phyloP scores from a whole-genome alignment of 2,797 vertebrate genomes.

The Pogoniulus pusillus region DNA sequence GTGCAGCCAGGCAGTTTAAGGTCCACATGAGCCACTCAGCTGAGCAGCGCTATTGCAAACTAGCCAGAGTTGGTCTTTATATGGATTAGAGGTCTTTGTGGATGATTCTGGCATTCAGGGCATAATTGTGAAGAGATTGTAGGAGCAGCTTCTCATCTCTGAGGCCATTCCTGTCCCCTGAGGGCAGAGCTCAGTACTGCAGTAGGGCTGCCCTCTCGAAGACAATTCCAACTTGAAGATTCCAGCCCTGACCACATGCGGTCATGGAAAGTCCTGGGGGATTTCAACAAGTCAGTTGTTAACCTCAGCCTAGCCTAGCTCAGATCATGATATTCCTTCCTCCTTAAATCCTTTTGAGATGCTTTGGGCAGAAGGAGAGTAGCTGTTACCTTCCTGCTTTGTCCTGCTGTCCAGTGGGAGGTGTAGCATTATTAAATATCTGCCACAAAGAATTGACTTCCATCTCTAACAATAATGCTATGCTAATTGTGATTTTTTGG shows the following conservation, averaged over 20 bases:
- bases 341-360: background rate
- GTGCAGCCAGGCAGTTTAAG: background rate
- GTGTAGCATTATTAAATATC: background rate
- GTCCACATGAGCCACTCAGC: background rate
- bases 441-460: background rate
- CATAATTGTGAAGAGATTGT: background rate
- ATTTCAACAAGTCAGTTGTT: background rate
- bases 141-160: background rate
- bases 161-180: background rate
- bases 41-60: background rate
- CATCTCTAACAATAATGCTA: background rate
- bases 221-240: slow-evolving; percentile 9
- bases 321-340: background rate
- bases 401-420: background rate
- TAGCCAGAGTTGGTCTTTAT: background rate
- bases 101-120: background rate
- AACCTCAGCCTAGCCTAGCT: slow-evolving; percentile 13
- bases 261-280: background rate
- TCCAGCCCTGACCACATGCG: background rate
- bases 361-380: background rate
- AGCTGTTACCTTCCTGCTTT: background rate
- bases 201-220: slow-evolving; percentile 6
- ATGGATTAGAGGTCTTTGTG: slow-evolving; percentile 27
- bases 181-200: background rate
- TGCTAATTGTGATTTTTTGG: background rate